Percentiles rank a stretch among this genome's conserved stretches.
These are phyloP conservation scores for Hipposideros larvatus DNA, from an alignment of 2,797 vertebrate species.

Conservation along the genomic window DNA sequence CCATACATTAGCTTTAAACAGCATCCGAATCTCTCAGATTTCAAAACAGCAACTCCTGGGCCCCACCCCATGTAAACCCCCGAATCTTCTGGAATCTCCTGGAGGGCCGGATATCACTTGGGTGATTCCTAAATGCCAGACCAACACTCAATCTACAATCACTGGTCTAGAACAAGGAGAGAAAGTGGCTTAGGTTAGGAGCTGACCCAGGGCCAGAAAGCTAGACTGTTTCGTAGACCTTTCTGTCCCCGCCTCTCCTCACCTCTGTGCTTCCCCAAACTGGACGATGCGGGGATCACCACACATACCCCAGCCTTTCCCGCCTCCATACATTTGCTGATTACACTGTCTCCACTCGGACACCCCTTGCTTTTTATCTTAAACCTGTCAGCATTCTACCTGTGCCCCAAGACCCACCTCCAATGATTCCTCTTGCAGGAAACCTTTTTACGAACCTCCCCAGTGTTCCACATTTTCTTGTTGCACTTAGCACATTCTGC, in stretches of 20 bases:
- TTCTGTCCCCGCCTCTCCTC: too few species aligned
- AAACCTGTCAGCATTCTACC: background rate
- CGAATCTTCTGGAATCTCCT: background rate
- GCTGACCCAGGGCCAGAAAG: background rate
- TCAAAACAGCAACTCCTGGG: background rate
- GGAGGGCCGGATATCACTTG: background rate
- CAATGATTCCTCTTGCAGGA: background rate
- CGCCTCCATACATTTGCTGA: accelerated
- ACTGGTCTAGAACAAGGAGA: background rate
- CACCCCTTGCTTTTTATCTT: background rate
- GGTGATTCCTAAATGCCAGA: background rate
- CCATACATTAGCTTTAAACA: background rate
- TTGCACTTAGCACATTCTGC: background rate
- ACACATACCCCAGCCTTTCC: background rate
- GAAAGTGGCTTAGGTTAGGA: background rate
- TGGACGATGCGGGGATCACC: background rate
- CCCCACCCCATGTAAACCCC: background rate
- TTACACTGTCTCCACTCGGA: background rate
- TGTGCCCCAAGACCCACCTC: background rate
- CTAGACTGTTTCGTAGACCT: too few species aligned
- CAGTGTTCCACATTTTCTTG: background rate
- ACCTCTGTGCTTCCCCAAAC: background rate
- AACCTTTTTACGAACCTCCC: background rate
- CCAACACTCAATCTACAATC: accelerated
- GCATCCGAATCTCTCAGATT: background rate